Percentiles rank a stretch among this genome's conserved stretches.
phyloP scores from a whole-genome alignment of 2,113 vertebrate genomes.

The Cyprinodon tularosa region DNA sequence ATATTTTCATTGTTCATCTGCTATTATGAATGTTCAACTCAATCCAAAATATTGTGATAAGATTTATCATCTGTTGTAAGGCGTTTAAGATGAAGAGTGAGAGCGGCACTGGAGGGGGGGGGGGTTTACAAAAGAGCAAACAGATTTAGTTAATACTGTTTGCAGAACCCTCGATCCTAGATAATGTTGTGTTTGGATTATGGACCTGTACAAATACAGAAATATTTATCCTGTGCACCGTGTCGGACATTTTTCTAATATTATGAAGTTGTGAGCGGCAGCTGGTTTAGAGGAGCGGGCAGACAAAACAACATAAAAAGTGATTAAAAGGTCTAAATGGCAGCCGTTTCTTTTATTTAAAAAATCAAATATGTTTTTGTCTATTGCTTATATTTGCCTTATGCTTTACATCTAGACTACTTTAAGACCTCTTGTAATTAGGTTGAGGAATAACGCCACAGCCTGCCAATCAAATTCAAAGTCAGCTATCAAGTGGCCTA shows the following conservation, averaged over 20 bases:
- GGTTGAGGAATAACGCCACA: constrained; percentile 35
- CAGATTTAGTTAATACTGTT: constrained; percentile 58
- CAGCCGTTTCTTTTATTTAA: not conserved
- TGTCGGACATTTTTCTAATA: constrained; percentile 74
- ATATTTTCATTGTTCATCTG: not conserved
- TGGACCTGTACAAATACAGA: constrained; percentile 58
- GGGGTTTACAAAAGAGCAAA: constrained; percentile 50
- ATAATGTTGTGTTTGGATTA: constrained; percentile 60
- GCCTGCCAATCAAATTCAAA: constrained; percentile 59
- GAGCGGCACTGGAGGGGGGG: constrained; percentile 13
- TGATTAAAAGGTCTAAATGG: constrained; percentile 61
- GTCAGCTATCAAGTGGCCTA: constrained; percentile 71
- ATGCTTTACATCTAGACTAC: constrained; percentile 13
- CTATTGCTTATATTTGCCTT: not conserved
- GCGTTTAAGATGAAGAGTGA: constrained; percentile 27
- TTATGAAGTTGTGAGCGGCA: constrained; percentile 57
- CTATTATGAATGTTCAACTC: constrained; percentile 10
- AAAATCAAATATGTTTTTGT: not conserved
- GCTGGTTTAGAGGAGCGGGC: constrained; percentile 49
- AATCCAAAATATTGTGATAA: constrained; percentile 11
- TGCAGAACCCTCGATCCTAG: constrained; percentile 54
- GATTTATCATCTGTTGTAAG: constrained; percentile 35
- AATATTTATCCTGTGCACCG: constrained; percentile 52
- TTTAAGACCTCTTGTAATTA: constrained; percentile 45
- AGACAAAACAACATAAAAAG: constrained; percentile 69